Percentiles rank a stretch among this genome's conserved stretches.
These are phyloP conservation scores for Chinchilla lanigera DNA, from an alignment of 2,113 vertebrate species.

Conservation along the genomic window DNA sequence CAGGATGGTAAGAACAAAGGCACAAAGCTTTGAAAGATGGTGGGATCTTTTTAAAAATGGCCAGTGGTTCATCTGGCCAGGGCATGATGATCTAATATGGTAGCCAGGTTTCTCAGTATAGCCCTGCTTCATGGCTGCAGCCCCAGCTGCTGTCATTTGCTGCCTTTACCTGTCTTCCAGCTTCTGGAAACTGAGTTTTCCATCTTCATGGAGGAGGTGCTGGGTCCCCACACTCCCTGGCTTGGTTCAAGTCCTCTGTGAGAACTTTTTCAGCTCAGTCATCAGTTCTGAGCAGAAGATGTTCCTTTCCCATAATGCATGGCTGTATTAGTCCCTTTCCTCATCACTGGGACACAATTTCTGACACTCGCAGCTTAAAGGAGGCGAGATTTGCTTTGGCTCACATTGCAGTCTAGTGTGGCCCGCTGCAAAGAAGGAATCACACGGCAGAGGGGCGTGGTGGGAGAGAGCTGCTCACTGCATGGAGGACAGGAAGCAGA, in stretches of 20 bases:
- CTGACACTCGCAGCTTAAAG: neutral
- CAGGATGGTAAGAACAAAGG: neutral
- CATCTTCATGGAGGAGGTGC: rapidly evolving
- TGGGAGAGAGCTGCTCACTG: neutral
- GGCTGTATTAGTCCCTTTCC: neutral
- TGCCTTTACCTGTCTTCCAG: too few relatives aligned
- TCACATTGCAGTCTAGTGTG: neutral
- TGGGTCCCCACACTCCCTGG: neutral
- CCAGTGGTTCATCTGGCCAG: neutral
- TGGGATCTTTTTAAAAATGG: neutral
- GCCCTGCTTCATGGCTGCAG: neutral
- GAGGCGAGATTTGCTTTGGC: neutral
- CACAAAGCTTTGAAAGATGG: neutral
- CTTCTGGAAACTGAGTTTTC: neutral
- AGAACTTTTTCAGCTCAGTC: neutral
- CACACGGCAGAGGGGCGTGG: neutral
- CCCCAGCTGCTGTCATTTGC: rapidly evolving
- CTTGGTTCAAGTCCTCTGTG: neutral
- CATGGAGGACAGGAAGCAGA: neutral
- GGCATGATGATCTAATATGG: neutral
- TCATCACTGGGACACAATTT: neutral
- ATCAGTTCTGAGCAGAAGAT: neutral
- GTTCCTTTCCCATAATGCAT: neutral
- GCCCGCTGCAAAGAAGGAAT: neutral
- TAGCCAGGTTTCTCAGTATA: too few relatives aligned